Base-by-base conservation (phyloP, 2,113 vertebrate genomes). In the Ictalurus furcatus region DNA sequence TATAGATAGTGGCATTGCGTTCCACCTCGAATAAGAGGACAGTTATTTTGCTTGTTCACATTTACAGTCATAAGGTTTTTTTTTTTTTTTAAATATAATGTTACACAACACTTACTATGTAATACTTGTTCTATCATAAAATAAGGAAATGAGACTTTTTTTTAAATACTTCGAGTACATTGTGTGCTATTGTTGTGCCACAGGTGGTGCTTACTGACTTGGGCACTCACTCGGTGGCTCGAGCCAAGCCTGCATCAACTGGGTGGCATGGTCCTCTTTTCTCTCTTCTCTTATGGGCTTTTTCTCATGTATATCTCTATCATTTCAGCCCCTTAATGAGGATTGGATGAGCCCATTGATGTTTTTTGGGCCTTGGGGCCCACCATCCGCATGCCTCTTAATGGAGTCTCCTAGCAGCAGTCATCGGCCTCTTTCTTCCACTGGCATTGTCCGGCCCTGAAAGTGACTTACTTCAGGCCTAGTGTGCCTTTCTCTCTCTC, bases 391-490 rank as follows among this genome's bases (percentile, higher is more conserved):
- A 96, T 96, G 95, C 96, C 94, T 95, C 94, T 95, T 90, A 92
- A 89, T 92, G 93, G 88, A 88, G 94, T 97, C 93, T 95, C 96
- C 95, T 97, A 96, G 96, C 95, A 95, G 96, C 96, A 91, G 88
- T 90, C 94, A 93, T 95, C 94, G 94, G 90, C 80, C 92, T 94
- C 95, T 96, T 96, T 96, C 95, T 95, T 93, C 94, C 95, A 92
- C 91, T 94, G 94, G 95, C 92, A 95, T 95, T 95, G 95, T 96
- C 96, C 95, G 95, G 94, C 94, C 90, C 96, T 95, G 96, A 95
- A 95, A 95, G 94, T 92, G 95, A 96, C 96, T 94, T 93, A 96
- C 96, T 94, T 93, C 91, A 92, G 93, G 95, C 93, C 92, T 95
- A 96, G 95, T 95, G 90, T 92, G 85, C 92, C 84, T 91, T 87